These are phyloP conservation scores for Listronotus oregonensis DNA, from an alignment of 1,140 invertebrate species.

Conservation along the genomic window DNA sequence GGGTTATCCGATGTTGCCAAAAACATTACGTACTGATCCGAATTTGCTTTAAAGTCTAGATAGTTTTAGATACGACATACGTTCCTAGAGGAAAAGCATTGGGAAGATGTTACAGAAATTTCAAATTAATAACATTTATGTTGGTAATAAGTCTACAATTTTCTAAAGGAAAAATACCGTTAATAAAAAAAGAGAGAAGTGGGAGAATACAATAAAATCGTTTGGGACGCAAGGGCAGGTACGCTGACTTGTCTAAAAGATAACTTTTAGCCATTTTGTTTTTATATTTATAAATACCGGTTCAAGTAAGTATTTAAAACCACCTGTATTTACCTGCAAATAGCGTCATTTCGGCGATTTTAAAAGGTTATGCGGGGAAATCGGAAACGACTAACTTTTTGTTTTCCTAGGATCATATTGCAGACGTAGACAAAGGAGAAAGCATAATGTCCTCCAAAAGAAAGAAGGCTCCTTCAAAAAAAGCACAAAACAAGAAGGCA, in stretches of 20 bases:
- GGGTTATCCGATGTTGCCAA: too few relatives aligned
- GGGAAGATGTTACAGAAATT: slow-evolving; percentile 9
- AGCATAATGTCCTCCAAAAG: slow-evolving; percentile 45
- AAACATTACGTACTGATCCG: too few relatives aligned
- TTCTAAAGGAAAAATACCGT: slow-evolving; percentile 25
- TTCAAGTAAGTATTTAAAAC: background rate
- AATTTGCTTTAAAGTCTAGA: too few relatives aligned
- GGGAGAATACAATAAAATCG: slow-evolving; percentile 18
- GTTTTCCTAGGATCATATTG: slow-evolving; percentile 5
- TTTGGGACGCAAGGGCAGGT: slow-evolving; percentile 33
- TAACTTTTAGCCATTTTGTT: slow-evolving; percentile 29
- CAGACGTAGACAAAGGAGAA: slow-evolving; percentile 22
- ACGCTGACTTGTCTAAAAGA: slow-evolving; percentile 9
- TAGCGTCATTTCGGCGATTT: background rate
- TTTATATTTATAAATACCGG: slow-evolving; percentile 4
- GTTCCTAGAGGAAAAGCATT: slow-evolving; percentile 10
- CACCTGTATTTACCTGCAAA: background rate
- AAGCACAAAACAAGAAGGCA: slow-evolving; percentile 53
- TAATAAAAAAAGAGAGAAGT: slow-evolving; percentile 27
- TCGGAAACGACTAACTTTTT: background rate
- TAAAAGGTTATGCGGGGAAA: slow-evolving; percentile 5
- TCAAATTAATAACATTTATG: slow-evolving; percentile 32
- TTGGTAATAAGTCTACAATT: slow-evolving; percentile 21
- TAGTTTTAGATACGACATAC: slow-evolving; percentile 6
- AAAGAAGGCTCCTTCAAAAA: slow-evolving; percentile 52